phyloP scores from a whole-genome alignment of 2,113 vertebrate genomes.

The Apistogramma diplotaenia region DNA sequence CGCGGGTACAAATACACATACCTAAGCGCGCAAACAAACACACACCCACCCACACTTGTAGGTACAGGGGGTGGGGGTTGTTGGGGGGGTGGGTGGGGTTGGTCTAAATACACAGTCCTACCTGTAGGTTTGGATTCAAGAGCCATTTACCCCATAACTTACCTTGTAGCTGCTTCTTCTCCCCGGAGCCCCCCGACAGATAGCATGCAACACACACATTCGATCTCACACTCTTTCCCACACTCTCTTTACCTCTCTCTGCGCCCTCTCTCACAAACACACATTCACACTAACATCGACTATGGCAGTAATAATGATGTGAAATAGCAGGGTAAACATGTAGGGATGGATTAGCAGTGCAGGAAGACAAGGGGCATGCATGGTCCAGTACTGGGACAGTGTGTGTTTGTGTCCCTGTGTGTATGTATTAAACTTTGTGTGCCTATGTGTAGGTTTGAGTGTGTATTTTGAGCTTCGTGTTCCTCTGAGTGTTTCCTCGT shows the following conservation, averaged over 20 bases:
- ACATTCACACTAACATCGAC: conserved; percentile 50
- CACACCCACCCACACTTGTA: conserved; percentile 25
- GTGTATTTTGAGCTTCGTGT: conserved; percentile 25
- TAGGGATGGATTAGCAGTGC: conserved; percentile 72
- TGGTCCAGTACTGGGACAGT: conserved; percentile 52
- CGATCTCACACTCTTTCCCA: conserved; percentile 9
- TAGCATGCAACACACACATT: conserved; percentile 70
- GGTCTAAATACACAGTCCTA: conserved; percentile 70
- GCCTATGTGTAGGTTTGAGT: not conserved
- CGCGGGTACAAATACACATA: conserved; percentile 28
- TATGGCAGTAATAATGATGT: conserved; percentile 60
- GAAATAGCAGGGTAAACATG: conserved; percentile 64
- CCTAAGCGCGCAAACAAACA: conserved; percentile 30
- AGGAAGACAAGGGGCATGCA: conserved; percentile 65
- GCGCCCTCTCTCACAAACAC: not conserved
- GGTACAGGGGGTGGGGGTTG: conserved; percentile 13
- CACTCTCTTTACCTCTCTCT: conserved; percentile 16
- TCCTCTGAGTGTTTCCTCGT: conserved; percentile 41
- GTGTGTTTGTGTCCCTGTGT: conserved; percentile 17
- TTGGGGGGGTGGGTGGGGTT: not conserved
- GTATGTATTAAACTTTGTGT: not conserved
- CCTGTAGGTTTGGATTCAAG: conserved; percentile 74
- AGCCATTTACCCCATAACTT: conserved; percentile 77
- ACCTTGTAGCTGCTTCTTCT: conserved; percentile 73
- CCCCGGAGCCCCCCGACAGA: conserved; percentile 71